A percentile compares a stretch with the other conserved stretches of the same genome.
phyloP scores from a whole-genome alignment of 2,113 vertebrate genomes.

The Otolemur garnettii region DNA sequence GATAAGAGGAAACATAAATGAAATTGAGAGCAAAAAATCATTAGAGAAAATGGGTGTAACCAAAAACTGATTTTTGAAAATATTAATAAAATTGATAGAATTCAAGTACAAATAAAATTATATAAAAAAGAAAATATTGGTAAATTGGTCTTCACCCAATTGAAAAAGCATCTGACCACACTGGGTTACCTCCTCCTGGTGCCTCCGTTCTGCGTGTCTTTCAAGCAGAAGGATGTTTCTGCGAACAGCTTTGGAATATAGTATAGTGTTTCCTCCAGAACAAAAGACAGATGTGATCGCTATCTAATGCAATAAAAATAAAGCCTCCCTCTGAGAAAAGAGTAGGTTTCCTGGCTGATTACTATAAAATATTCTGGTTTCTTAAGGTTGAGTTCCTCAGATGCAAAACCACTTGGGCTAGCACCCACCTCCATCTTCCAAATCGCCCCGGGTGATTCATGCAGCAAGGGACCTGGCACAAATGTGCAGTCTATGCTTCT shows the following conservation, averaged over 20 bases:
- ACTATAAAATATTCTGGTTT: background rate
- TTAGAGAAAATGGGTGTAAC: background rate
- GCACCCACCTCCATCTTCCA: fast-evolving
- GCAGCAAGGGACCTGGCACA: fast-evolving
- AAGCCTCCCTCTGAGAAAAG: background rate
- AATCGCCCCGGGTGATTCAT: fast-evolving
- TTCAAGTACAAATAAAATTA: background rate
- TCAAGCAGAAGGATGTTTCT: background rate
- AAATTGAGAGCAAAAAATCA: background rate
- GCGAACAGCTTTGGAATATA: background rate
- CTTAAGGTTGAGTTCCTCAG: no score
- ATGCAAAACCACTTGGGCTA: fast-evolving
- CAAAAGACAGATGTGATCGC: background rate
- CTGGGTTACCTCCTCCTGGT: background rate
- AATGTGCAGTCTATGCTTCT: fast-evolving
- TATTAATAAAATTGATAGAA: background rate
- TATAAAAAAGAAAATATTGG: background rate
- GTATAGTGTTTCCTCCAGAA: background rate
- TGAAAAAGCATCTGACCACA: background rate
- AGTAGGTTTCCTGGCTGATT: background rate
- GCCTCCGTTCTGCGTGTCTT: no score
- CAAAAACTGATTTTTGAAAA: background rate
- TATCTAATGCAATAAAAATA: background rate
- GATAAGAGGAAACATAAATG: background rate
- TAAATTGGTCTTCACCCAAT: background rate